Base-by-base conservation (phyloP, 2,888 invertebrate genomes). In the Agonopterix heracliana region DNA sequence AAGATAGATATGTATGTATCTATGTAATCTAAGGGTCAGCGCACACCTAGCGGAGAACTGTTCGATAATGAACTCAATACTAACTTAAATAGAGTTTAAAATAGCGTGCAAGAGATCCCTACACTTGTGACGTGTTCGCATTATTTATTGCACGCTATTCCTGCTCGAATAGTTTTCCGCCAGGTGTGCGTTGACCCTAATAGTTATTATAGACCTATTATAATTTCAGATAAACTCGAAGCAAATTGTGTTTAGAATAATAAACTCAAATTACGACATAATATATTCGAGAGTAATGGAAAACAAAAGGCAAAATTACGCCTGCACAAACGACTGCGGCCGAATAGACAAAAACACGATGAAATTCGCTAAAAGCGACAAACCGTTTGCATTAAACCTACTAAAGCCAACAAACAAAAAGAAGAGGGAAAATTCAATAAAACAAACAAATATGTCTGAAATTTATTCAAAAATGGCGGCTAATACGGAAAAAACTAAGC, bases 221-320 rank as follows among this genome's bases (percentile, higher is more conserved):
- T 13, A 17, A 10, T 76, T 72, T 2, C 71, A 83, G 83, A 67
- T 81, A 9, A 54, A 60, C n/a, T 55, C 60, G 12, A 56, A 70
- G 12, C 54, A 61, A 2, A 63, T 82, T 2, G 41, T 68, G 41
- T 83, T 81, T 47, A 61, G 65, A 54, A 66, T 83, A 48, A 60
- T 78, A 10, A 78, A 81, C 49, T 54, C 66, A 0, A 64, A 65
- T 4, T 72, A 77, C 43, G 54, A 70, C 11, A 65, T 83, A 0
- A 66, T 79, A 12, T 82, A 76, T 44, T 82, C 83, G n/a, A 66
- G 70, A 65, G 58, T 83, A 3, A 82, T 84, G 84, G 74, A 66
- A 61, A 53, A 49, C 1, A 64, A 59, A 9, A 62, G 62, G 0
- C 64, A 49, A 2, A 80, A 71, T 41, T 83, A 71, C 44, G 64